Evolutionary conservation across 2,797 vertebrate species (phyloP).

Genomic region (Podargus strigoides): DNA sequence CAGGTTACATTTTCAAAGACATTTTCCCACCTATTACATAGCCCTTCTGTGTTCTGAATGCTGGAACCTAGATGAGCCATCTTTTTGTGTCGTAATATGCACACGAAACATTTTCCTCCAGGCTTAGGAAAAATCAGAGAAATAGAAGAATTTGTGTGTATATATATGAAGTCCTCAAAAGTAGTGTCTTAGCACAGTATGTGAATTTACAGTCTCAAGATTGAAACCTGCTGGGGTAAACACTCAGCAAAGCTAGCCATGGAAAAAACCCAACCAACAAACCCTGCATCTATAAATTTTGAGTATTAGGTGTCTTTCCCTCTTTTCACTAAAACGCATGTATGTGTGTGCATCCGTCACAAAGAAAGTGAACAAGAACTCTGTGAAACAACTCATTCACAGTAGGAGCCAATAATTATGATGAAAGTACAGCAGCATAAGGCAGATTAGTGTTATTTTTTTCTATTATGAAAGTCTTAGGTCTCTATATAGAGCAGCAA

Average conservation of each 20-base stretch:
- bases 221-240: constrained; percentile 30
- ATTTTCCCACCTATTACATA: constrained; percentile 5
- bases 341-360: not conserved
- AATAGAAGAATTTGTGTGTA: not conserved
- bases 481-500: not conserved
- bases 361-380: not conserved
- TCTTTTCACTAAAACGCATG: not conserved
- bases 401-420: not conserved
- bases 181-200: not conserved
- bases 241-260: not conserved
- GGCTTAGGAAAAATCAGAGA: constrained; percentile 37
- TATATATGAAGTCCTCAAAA: not conserved
- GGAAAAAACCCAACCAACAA: not conserved
- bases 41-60: not conserved
- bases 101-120: constrained; percentile 29
- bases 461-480: not conserved
- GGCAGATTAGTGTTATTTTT: constrained; percentile 17
- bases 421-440: not conserved
- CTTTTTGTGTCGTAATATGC: not conserved
- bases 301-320: not conserved
- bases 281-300: not conserved
- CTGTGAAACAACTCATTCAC: not conserved
- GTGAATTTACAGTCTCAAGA: not conserved
- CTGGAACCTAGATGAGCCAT: not conserved
- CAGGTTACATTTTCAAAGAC: not conserved